Conservation (phyloP, 2,888 invertebrate genomes). For the Hanleya hanleyi region DNA sequence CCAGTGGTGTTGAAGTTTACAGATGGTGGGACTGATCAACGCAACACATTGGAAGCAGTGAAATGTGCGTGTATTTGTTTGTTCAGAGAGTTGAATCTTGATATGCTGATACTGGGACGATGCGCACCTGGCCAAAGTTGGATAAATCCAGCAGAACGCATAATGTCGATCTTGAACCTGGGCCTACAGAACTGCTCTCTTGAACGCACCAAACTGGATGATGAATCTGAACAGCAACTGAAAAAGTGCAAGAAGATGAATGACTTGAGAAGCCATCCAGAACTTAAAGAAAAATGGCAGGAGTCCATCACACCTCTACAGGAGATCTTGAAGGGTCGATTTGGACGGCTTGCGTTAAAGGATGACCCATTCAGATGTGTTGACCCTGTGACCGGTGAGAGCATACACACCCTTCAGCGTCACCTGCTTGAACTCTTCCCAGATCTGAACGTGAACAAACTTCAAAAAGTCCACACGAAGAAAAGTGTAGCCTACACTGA, state of each 20-base stretch:
- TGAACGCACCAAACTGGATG: too few species aligned
- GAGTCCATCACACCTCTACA: background rate
- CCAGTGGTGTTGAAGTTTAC: background rate
- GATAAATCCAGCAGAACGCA: constrained; percentile 36
- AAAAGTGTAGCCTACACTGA: constrained; percentile 11
- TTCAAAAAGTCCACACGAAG: constrained; percentile 24
- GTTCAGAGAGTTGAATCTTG: constrained; percentile 33
- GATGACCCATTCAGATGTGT: constrained; percentile 13
- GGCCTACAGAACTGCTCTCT: constrained; percentile 15
- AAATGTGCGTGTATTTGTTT: constrained; percentile 22
- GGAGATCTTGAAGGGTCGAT: background rate
- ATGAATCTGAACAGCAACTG: too few species aligned
- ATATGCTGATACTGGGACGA: constrained; percentile 30
- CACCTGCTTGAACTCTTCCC: constrained; percentile 27
- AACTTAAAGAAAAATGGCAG: too few species aligned
- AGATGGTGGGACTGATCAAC: background rate
- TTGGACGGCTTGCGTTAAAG: constrained; percentile 22
- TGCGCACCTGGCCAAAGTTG: constrained; percentile 41
- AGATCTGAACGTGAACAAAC: constrained; percentile 18
- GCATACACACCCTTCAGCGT: constrained; percentile 22
- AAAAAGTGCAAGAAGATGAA: too few species aligned
- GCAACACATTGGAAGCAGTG: background rate
- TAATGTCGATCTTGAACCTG: constrained; percentile 30
- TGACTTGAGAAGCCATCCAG: too few species aligned
- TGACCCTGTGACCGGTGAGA: constrained; percentile 15